Evolutionary conservation across 2,888 invertebrate genomes (phyloP).

Genomic region (Parnassius mnemosyne): DNA sequence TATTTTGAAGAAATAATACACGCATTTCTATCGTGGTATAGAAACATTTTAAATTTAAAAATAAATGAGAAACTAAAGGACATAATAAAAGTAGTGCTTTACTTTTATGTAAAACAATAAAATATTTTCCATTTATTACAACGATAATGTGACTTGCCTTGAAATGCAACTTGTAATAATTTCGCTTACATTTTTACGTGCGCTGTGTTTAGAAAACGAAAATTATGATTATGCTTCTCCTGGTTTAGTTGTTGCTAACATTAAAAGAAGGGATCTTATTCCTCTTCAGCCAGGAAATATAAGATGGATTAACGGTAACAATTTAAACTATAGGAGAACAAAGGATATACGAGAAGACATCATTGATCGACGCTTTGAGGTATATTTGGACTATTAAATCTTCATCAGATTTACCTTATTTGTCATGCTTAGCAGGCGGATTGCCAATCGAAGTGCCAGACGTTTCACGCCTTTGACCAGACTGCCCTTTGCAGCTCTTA

Average conservation of each 20-base stretch:
- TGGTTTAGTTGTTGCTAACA: slow-evolving; percentile 21
- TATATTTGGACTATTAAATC: not conserved
- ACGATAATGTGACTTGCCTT: not conserved
- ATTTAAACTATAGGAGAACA: slow-evolving; percentile 22
- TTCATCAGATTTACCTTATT: too few species aligned
- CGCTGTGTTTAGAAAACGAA: not conserved
- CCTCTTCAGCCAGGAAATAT: slow-evolving; percentile 11
- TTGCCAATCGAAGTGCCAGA: too few species aligned
- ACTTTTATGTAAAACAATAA: not conserved
- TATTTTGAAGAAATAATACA: too few species aligned
- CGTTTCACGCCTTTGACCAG: too few species aligned
- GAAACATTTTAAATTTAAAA: not conserved
- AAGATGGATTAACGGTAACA: slow-evolving; percentile 11
- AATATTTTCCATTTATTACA: not conserved
- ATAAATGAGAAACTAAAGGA: not conserved
- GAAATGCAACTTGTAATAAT: slow-evolving; percentile 10
- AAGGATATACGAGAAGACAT: slow-evolving; percentile 19
- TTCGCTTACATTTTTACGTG: not conserved
- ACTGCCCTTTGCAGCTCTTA: too few species aligned
- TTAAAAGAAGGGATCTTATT: slow-evolving; percentile 19
- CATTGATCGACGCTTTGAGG: slow-evolving; percentile 23
- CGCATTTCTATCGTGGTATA: not conserved
- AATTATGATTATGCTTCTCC: slow-evolving; percentile 11
- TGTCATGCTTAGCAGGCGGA: too few species aligned
- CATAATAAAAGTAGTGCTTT: not conserved